Evolutionary conservation across 2,113 vertebrate genomes (phyloP).

Genomic region (Asarcornis scutulata): DNA sequence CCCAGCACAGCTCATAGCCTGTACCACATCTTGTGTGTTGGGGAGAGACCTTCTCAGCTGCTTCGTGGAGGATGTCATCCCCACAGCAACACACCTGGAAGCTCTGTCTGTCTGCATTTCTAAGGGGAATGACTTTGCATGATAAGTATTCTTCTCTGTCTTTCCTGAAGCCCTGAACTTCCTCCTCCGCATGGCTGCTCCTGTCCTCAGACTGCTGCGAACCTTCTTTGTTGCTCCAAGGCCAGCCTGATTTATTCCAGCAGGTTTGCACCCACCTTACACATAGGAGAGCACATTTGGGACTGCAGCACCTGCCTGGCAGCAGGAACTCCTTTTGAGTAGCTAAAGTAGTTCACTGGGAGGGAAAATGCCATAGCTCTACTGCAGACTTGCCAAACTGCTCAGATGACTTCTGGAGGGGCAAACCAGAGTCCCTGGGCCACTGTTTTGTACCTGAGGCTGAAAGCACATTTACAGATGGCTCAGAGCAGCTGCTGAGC

Average conservation of each 20-base stretch:
- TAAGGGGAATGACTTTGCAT: not conserved
- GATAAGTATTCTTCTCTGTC: not conserved
- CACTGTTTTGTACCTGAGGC: not conserved
- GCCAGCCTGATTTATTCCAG: not conserved
- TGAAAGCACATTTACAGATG: not conserved
- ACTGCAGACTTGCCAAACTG: not conserved
- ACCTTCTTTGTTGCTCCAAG: not conserved
- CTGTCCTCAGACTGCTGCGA: not conserved
- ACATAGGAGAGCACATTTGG: not conserved
- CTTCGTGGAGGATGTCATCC: not conserved
- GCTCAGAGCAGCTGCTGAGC: not conserved
- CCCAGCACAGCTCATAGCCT: not conserved
- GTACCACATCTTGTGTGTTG: accelerated
- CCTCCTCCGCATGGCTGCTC: not conserved
- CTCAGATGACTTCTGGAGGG: not conserved
- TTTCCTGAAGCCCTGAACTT: not conserved
- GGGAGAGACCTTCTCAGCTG: not conserved
- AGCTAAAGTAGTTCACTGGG: not conserved
- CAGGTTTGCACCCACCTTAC: not conserved
- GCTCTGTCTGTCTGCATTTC: not conserved
- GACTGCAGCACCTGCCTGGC: not conserved
- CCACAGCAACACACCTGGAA: not conserved
- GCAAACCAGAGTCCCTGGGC: not conserved
- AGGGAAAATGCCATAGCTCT: not conserved
- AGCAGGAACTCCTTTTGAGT: not conserved